Evolutionary conservation across 2,888 invertebrate species (phyloP), one percentile per base, ranked within the genome.

Genomic region (Deroplatys truncata): DNA sequence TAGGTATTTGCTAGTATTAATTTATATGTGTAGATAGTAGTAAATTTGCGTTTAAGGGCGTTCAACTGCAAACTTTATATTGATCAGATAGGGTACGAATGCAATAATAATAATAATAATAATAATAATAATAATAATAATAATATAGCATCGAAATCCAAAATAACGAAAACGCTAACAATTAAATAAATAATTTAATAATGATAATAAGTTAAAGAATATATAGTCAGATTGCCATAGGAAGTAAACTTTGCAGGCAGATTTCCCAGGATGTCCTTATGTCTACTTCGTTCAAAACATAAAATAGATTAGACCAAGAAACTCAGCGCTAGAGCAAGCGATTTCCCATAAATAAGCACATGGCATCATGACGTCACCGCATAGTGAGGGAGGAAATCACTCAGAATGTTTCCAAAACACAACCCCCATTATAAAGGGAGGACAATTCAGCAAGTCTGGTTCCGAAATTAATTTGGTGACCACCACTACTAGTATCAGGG

Each of bases 381-480:
- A 13, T 43, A 13, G 43, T 43, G 56, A 72, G 56, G 56, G 56
- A 72, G 56, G 4, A 72, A 72, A 16, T 72, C 56, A 16, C 20
- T 72, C 56, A 72, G 25, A 72, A 72, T 72, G 56, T 72, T 72
- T 72, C 56, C 56, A 72, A 72, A 72, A 72, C 56, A 72, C 56
- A 72, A 72, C 56, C 56, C 56, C 56, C 25, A 72, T 72, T 72
- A 72, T 72, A 72, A 16, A 16, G 56, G 56, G 25, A 35, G 82
- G 82, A 87, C 83, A 87, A 87, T 83, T 87, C 83, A 83, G 82
- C 87, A 82, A 72, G 56, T 72, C 83, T 83, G 87, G 87, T 82
- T 85, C 86, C 83, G 83, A 89, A 89, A 89, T 89, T 89, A 89
- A 89, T 89, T 89, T 89, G 89, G 89, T 89, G 86, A 89, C 89